These are phyloP conservation scores for Gallinago paraguaiae DNA, from an alignment of 2,113 vertebrate species.

Conservation along the genomic window DNA sequence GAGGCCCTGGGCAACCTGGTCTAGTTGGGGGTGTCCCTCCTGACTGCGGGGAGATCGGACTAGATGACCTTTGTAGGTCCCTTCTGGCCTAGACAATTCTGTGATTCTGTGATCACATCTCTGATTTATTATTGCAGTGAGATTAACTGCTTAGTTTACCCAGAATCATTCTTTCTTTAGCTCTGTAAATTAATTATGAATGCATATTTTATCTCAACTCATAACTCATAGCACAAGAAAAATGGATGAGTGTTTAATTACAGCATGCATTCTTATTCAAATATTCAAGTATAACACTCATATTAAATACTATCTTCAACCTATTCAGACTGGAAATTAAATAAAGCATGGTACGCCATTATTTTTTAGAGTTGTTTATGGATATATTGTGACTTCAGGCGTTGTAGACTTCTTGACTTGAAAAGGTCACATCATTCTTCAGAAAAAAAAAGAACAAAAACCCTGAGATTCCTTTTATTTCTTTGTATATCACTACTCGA, in stretches of 20 bases:
- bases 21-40: no score
- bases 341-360: background rate
- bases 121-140: background rate
- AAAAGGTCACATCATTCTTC: constrained; percentile 46
- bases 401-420: background rate
- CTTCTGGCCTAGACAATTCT: no score
- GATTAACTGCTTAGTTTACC: background rate
- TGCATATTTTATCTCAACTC: background rate
- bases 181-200: background rate
- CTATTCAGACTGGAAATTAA: constrained; percentile 11
- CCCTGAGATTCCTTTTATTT: constrained; percentile 39
- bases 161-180: background rate
- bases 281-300: background rate
- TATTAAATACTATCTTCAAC: background rate
- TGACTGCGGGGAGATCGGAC: no score
- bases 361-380: constrained; percentile 28
- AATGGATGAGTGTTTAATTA: background rate
- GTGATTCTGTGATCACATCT: background rate
- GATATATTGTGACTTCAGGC: constrained; percentile 29
- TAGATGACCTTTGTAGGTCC: no score
- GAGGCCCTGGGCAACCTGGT: no score
- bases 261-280: background rate
- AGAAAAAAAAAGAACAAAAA: constrained; percentile 23
- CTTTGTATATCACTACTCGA: constrained; percentile 31
- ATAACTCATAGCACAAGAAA: background rate